Conservation (phyloP, 2,797 vertebrate genomes). For the Hypotaenidia okinawae region DNA sequence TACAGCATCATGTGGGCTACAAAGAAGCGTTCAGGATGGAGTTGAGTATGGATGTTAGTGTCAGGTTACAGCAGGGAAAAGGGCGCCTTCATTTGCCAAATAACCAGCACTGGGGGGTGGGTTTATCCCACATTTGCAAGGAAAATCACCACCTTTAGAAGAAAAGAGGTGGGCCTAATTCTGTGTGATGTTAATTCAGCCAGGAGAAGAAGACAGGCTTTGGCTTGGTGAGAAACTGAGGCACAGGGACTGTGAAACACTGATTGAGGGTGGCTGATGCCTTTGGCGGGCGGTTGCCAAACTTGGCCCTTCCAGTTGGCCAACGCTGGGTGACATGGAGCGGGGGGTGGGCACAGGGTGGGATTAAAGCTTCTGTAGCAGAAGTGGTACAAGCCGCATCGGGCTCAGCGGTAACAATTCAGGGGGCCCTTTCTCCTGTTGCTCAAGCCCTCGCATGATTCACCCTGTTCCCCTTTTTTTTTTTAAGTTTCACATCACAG, state of each 20-base stretch:
- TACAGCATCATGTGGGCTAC: constrained; percentile 19
- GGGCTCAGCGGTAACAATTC: neutral
- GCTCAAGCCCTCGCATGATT: constrained; percentile 8
- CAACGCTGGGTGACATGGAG: fast-evolving
- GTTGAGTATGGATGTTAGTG: neutral
- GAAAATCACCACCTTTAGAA: neutral
- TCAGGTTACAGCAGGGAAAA: constrained; percentile 53
- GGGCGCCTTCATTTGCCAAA: constrained; percentile 25
- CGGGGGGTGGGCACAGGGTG: neutral
- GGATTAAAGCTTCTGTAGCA: neutral
- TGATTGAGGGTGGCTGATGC: neutral
- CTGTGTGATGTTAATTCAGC: fast-evolving
- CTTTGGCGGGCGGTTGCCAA: neutral
- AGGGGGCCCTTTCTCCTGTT: constrained; percentile 23
- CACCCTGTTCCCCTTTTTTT: constrained; percentile 5
- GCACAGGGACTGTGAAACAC: neutral
- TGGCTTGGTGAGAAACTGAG: fast-evolving
- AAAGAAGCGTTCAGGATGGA: constrained; percentile 44
- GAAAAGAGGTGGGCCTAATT: neutral
- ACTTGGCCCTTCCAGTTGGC: neutral
- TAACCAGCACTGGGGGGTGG: neutral
- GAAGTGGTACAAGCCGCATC: neutral
- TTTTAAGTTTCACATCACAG: constrained; percentile 12
- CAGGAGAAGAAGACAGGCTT: neutral
- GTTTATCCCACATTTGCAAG: neutral